Conservation (phyloP, 2,113 vertebrate species). For the Oceanodroma tethys region DNA sequence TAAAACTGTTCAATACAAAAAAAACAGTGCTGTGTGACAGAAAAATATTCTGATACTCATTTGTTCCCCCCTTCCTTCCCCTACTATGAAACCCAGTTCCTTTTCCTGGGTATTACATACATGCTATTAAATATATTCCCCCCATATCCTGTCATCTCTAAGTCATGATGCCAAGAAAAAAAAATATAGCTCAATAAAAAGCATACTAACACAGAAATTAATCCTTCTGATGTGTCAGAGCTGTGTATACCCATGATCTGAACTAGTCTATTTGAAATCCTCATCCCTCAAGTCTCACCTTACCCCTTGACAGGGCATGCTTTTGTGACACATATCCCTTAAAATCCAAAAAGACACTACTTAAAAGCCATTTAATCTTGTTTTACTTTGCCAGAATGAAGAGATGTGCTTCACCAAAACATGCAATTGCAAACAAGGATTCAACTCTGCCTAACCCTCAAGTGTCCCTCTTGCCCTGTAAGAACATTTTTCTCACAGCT, state of each 20-base stretch:
- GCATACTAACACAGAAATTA: neutral
- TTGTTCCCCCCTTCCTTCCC: accelerated
- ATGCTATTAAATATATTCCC: neutral
- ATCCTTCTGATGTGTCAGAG: neutral
- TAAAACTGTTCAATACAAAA: neutral
- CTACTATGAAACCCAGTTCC: neutral
- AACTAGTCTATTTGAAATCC: neutral
- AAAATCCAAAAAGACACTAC: neutral
- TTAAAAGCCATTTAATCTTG: neutral
- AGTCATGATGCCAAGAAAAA: neutral
- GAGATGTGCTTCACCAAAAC: neutral
- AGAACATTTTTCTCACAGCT: neutral
- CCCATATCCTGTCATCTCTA: neutral
- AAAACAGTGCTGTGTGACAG: neutral
- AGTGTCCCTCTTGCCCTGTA: neutral
- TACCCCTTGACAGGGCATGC: neutral
- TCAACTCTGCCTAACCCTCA: neutral
- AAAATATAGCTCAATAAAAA: neutral
- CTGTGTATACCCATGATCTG: neutral
- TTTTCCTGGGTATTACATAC: neutral
- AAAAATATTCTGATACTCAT: neutral
- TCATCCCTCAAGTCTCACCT: neutral
- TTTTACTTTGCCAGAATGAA: neutral
- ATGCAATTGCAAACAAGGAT: neutral
- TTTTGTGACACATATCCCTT: neutral